Conservation (phyloP, 2,113 vertebrate species). For the Uropsilus gracilis region DNA sequence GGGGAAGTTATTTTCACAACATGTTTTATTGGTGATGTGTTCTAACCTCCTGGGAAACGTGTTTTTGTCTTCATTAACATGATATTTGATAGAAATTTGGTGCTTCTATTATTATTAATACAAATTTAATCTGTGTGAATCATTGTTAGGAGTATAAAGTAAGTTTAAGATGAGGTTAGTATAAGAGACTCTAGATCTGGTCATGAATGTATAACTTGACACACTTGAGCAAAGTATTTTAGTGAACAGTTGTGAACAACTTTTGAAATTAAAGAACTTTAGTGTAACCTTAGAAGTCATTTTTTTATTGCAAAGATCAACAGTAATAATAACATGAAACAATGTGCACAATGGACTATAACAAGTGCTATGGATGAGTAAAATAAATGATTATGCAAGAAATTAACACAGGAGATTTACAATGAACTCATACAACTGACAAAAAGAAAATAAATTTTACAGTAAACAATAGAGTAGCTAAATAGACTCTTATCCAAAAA, state of each 20-base stretch:
- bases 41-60: not conserved
- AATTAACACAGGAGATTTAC: too few species aligned
- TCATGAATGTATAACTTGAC: not conserved
- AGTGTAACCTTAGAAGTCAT: not conserved
- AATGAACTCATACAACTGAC: too few species aligned
- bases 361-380: not conserved
- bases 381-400: not conserved
- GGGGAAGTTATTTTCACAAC: not conserved
- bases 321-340: not conserved
- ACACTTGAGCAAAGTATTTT: not conserved
- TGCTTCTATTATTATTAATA: conserved; percentile 1
- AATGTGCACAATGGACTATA: not conserved
- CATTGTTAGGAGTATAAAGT: not conserved
- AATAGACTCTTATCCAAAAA: too few species aligned
- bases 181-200: not conserved
- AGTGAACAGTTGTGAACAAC: not conserved
- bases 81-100: not conserved
- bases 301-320: not conserved
- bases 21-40: not conserved
- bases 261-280: not conserved
- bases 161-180: not conserved
- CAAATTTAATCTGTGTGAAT: not conserved
- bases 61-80: not conserved
- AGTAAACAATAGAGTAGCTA: too few species aligned
- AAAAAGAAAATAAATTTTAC: too few species aligned